A percentile compares a stretch with the other conserved stretches of the same genome.
Evolutionary conservation across 2,113 vertebrate genomes (phyloP).

Genomic region (Oncorhynchus gorbuscha): DNA sequence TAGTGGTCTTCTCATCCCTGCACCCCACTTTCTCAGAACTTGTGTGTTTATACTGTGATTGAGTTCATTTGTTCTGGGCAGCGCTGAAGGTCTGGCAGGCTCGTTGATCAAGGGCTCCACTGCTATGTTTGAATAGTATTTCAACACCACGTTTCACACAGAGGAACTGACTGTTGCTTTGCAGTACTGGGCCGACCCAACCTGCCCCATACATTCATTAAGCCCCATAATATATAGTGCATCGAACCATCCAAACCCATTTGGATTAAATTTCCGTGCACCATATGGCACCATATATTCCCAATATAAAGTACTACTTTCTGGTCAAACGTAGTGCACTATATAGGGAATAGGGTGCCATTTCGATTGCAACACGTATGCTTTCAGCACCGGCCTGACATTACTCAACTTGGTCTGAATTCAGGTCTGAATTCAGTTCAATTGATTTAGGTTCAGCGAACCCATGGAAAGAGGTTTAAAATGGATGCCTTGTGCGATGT

Average conservation of each 20-base stretch:
- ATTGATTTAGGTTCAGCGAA: slow-evolving; percentile 13
- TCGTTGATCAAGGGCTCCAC: slow-evolving; percentile 59
- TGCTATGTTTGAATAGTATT: slow-evolving; percentile 62
- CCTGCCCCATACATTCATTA: not conserved
- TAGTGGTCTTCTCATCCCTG: slow-evolving; percentile 28
- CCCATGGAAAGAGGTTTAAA: slow-evolving; percentile 6
- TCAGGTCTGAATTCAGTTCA: not conserved
- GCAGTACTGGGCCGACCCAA: slow-evolving; percentile 7
- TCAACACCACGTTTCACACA: slow-evolving; percentile 56
- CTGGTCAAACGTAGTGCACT: no score
- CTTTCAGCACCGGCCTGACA: no score
- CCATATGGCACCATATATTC: no score
- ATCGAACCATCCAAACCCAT: not conserved
- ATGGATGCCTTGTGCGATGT: not conserved
- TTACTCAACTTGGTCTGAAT: slow-evolving; percentile 23
- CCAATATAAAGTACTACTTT: no score
- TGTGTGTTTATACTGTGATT: slow-evolving; percentile 60
- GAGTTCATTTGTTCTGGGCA: slow-evolving; percentile 53
- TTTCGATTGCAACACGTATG: no score
- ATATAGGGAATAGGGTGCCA: no score
- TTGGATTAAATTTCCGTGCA: slow-evolving; percentile 12
- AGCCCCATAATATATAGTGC: not conserved
- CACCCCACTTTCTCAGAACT: slow-evolving; percentile 40
- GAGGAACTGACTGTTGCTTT: slow-evolving; percentile 52
- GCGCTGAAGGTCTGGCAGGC: slow-evolving; percentile 33